These are phyloP conservation scores for Hapalemur alaotrensis DNA, from an alignment of 2,797 vertebrate genomes.

Conservation along the genomic window DNA sequence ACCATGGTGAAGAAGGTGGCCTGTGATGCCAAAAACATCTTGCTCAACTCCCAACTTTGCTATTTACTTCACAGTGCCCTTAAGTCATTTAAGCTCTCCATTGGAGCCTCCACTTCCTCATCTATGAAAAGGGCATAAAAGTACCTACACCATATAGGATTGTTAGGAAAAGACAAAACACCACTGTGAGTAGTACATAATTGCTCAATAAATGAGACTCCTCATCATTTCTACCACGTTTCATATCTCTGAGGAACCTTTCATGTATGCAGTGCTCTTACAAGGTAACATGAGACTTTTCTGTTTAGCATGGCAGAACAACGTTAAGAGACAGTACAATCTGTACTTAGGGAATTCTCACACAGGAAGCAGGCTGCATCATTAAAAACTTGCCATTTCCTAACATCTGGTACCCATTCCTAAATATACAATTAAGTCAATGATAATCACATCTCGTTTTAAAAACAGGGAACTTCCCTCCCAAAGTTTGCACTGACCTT, in stretches of 20 bases:
- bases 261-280: not conserved
- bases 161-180: not conserved
- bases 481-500: conserved; percentile 86
- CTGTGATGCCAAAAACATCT: not conserved
- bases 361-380: not conserved
- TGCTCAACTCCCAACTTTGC: not conserved
- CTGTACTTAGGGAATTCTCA: not conserved
- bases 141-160: too few relatives aligned
- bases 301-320: not conserved
- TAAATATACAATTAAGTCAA: not conserved
- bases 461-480: not conserved
- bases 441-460: not conserved
- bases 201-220: not conserved
- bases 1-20: not conserved
- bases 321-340: not conserved
- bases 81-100: not conserved
- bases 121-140: not conserved
- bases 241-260: not conserved
- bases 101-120: not conserved
- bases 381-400: not conserved
- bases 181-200: not conserved
- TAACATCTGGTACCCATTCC: not conserved
- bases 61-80: not conserved
- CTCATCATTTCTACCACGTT: not conserved
- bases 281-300: not conserved